These are phyloP conservation scores for Oreochromis spilurus DNA, from an alignment of 2,113 vertebrate genomes.

Conservation along the genomic window DNA sequence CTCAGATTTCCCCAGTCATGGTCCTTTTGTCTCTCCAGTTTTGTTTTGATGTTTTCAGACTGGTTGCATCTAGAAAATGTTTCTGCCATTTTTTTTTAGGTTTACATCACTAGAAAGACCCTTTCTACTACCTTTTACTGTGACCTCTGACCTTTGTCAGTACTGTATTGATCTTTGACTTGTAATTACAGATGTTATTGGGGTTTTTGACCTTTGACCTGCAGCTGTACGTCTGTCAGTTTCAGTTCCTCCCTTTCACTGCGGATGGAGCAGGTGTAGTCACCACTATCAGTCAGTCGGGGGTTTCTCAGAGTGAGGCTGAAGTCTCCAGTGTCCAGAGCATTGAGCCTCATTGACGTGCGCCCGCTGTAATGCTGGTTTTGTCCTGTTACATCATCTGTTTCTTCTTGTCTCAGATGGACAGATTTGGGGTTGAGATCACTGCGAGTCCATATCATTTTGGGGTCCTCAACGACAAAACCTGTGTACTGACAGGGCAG, in stretches of 20 bases:
- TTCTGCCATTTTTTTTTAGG: not conserved
- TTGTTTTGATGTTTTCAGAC: not conserved
- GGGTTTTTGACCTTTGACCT: rapidly evolving
- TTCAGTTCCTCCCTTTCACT: not conserved
- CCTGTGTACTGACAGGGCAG: not conserved
- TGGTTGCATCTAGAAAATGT: rapidly evolving
- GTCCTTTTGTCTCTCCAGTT: rapidly evolving
- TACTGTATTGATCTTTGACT: rapidly evolving
- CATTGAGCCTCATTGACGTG: not conserved
- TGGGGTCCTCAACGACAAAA: not conserved
- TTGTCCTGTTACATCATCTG: not conserved
- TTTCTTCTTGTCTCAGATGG: not conserved
- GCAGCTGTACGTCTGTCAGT: not conserved
- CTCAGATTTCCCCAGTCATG: not conserved
- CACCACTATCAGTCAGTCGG: not conserved
- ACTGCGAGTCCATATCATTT: not conserved
- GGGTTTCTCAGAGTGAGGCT: not conserved
- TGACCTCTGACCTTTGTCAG: not conserved
- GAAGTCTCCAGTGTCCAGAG: not conserved
- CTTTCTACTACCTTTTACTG: not conserved
- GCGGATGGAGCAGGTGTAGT: not conserved
- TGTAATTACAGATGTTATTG: rapidly evolving
- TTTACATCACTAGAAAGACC: not conserved
- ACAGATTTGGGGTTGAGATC: not conserved
- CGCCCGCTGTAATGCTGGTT: not conserved